A percentile compares a stretch with the other conserved stretches of the same genome.
Evolutionary conservation across 2,888 invertebrate genomes (phyloP).

Genomic region (Chydorus sphaericus): DNA sequence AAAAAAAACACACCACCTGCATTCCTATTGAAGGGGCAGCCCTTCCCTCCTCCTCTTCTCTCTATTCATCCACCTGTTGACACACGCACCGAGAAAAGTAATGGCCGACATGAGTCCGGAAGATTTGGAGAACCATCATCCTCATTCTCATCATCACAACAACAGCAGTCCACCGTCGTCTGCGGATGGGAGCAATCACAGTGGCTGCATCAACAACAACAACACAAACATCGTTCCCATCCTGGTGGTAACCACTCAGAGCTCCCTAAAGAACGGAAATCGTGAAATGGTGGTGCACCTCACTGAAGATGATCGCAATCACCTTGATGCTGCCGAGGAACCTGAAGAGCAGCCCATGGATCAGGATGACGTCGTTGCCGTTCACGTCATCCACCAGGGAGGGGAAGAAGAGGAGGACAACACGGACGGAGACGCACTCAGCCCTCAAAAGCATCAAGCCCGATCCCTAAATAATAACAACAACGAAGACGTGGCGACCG

Average conservation of each 20-base stretch:
- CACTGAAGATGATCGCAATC: background rate
- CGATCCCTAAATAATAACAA: slow-evolving; percentile 13
- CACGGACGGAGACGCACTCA: slow-evolving; percentile 14
- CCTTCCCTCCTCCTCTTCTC: too few relatives aligned
- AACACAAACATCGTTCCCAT: too few relatives aligned
- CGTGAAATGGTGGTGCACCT: slow-evolving; percentile 1
- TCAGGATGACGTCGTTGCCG: background rate
- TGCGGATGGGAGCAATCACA: background rate
- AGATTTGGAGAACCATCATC: background rate
- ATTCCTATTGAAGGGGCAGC: too few relatives aligned
- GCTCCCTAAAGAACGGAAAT: too few relatives aligned
- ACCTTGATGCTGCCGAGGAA: too few relatives aligned
- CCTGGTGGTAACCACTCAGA: too few relatives aligned
- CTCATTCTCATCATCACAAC: background rate
- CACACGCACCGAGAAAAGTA: too few relatives aligned
- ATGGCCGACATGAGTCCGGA: slow-evolving; percentile 11
- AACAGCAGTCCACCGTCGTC: background rate
- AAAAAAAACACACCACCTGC: too few relatives aligned
- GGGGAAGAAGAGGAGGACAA: slow-evolving; percentile 1
- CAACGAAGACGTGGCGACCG: slow-evolving; percentile 14
- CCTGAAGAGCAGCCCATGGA: background rate
- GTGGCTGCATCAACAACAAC: too few relatives aligned
- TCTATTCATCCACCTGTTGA: too few relatives aligned
- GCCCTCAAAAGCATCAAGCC: slow-evolving; percentile 14
- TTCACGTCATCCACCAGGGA: background rate